A percentile compares a stretch with the other conserved stretches of the same genome.
Conservation (phyloP, 2,888 invertebrate genomes). For the Chymomyza procnemis region DNA sequence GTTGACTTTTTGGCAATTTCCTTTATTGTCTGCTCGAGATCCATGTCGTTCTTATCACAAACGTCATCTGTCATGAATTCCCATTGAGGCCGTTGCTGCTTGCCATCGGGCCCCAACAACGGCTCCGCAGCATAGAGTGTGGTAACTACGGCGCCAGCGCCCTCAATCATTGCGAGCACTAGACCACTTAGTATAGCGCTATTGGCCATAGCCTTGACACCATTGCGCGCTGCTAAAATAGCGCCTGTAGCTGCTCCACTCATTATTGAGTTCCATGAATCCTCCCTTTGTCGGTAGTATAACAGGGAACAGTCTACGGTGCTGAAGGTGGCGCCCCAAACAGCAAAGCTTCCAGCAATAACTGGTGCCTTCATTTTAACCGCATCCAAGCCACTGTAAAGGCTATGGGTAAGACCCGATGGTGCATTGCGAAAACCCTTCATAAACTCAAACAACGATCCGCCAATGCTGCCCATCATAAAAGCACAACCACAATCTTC, state of each 20-base stretch:
- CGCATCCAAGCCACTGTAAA: slow-evolving; percentile 54
- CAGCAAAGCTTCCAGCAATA: slow-evolving; percentile 58
- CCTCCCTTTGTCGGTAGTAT: slow-evolving; percentile 49
- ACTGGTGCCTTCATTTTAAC: slow-evolving; percentile 57
- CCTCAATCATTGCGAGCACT: slow-evolving; percentile 58
- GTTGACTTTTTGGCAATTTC: not conserved
- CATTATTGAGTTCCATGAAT: slow-evolving; percentile 57
- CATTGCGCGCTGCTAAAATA: slow-evolving; percentile 56
- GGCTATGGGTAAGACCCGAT: slow-evolving; percentile 43
- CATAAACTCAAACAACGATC: slow-evolving; percentile 51
- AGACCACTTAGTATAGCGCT: slow-evolving; percentile 57
- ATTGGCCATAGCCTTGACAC: slow-evolving; percentile 56
- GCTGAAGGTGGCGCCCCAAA: slow-evolving; percentile 63
- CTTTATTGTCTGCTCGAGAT: not conserved
- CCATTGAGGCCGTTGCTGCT: slow-evolving; percentile 44
- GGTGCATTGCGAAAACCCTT: slow-evolving; percentile 58
- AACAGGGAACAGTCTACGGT: slow-evolving; percentile 58
- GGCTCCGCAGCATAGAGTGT: slow-evolving; percentile 54
- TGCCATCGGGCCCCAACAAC: not conserved
- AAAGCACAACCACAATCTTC: slow-evolving; percentile 66
- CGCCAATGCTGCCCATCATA: slow-evolving; percentile 58
- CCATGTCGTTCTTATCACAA: not conserved
- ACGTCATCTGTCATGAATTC: slow-evolving; percentile 14
- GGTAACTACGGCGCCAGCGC: slow-evolving; percentile 56
- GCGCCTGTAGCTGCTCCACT: slow-evolving; percentile 60